These are phyloP conservation scores for Pseudomyrmex cubaensis DNA, from an alignment of 1,140 invertebrate genomes.

Conservation along the genomic window DNA sequence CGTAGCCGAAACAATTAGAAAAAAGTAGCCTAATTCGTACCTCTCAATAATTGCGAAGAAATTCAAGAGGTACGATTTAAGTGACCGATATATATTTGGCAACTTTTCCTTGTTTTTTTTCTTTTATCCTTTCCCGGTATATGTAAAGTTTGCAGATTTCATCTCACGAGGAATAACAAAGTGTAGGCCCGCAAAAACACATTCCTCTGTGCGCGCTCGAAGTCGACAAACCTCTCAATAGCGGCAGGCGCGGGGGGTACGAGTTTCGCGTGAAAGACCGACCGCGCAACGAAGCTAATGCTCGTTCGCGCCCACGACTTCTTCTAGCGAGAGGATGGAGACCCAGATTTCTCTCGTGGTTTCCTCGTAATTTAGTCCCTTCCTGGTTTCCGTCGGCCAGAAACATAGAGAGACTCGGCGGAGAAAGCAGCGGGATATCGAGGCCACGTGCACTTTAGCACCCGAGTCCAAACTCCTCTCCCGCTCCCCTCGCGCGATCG, in stretches of 20 bases:
- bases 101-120: not conserved
- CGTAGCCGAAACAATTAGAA: no score
- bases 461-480: no score
- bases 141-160: not conserved
- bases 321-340: not conserved
- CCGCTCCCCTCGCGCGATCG: constrained; percentile 9
- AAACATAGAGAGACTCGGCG: not conserved
- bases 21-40: no score
- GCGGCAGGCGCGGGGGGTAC: not conserved
- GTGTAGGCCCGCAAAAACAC: constrained; percentile 2
- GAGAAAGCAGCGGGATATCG: constrained; percentile 36
- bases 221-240: constrained; percentile 20
- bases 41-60: no score
- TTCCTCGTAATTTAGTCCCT: constrained; percentile 29
- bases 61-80: no score
- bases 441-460: constrained; percentile 30
- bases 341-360: constrained; percentile 28
- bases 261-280: constrained; percentile 18
- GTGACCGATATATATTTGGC: no score
- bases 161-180: not conserved
- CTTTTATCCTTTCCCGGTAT: not conserved
- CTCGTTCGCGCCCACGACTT: not conserved
- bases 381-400: not conserved
- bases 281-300: constrained; percentile 21
- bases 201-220: not conserved